Percentiles rank a stretch among this genome's conserved stretches.
Evolutionary conservation across 2,797 vertebrate genomes (phyloP).

Genomic region (Kryptopterus vitreolus): DNA sequence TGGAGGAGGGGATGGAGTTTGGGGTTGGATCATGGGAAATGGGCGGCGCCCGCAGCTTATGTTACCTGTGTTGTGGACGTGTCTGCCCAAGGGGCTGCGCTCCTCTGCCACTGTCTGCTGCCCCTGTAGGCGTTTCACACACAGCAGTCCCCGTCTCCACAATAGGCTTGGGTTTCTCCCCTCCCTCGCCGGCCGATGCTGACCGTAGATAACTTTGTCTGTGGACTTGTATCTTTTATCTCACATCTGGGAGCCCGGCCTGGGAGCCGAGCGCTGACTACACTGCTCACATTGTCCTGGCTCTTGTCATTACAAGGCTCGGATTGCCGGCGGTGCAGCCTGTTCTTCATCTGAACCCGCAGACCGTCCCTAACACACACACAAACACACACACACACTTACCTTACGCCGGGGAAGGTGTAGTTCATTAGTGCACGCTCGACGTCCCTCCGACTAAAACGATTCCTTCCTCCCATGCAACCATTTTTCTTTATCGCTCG

Average conservation of each 20-base stretch:
- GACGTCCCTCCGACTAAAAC: neutral
- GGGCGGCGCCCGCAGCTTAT: slow-evolving; percentile 48
- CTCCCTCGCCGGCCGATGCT: slow-evolving; percentile 56
- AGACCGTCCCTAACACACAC: slow-evolving; percentile 21
- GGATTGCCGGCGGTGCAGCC: slow-evolving; percentile 54
- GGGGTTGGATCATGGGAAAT: slow-evolving; percentile 61
- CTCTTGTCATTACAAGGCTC: slow-evolving; percentile 64
- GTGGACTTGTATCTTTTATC: slow-evolving; percentile 66
- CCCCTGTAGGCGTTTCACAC: slow-evolving; percentile 57
- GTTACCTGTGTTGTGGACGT: slow-evolving; percentile 57
- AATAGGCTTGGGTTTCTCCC: slow-evolving; percentile 61
- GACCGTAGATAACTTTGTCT: slow-evolving; percentile 65
- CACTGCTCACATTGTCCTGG: slow-evolving; percentile 61
- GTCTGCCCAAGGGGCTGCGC: slow-evolving; percentile 53
- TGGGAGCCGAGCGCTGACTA: slow-evolving; percentile 62
- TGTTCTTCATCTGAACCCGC: slow-evolving; percentile 37
- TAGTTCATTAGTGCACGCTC: neutral
- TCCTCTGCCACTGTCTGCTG: slow-evolving; percentile 55
- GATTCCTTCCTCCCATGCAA: neutral
- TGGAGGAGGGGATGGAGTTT: slow-evolving; percentile 31
- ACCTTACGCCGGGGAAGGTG: neutral
- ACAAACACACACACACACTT: too few species aligned
- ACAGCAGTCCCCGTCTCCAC: slow-evolving; percentile 51
- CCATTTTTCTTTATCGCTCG: neutral
- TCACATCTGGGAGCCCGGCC: slow-evolving; percentile 63